phyloP scores from a whole-genome alignment of 2,113 vertebrate genomes.

The Sinocyclocheilus anshuiensis region DNA sequence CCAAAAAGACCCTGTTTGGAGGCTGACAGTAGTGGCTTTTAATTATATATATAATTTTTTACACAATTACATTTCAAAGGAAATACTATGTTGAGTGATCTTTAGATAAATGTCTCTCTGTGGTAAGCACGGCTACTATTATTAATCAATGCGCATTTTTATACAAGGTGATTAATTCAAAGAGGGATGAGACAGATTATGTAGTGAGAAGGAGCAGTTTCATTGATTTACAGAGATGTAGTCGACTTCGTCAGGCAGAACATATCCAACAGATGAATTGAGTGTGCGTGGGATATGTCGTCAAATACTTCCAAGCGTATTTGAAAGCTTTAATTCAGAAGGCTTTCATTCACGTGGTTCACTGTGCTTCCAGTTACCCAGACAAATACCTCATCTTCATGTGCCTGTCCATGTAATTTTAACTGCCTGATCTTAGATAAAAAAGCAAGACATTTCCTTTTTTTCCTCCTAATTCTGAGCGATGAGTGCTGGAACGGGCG shows the following conservation, averaged over 20 bases:
- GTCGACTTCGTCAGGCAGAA: conserved; percentile 18
- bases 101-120: not conserved
- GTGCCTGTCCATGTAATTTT: conserved; percentile 46
- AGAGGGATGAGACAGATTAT: conserved; percentile 15
- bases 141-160: not conserved
- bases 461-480: conserved; percentile 41
- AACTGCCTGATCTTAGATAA: conserved; percentile 50
- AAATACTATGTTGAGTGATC: not conserved
- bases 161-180: conserved; percentile 1
- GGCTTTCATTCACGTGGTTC: conserved; percentile 34
- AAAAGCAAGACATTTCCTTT: conserved; percentile 46
- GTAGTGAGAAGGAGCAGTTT: conserved; percentile 4
- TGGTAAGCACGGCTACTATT: not conserved
- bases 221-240: conserved; percentile 4
- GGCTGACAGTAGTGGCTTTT: not conserved
- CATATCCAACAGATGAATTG: conserved; percentile 32
- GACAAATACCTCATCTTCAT: conserved; percentile 51
- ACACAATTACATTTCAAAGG: not conserved
- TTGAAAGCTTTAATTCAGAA: conserved; percentile 44
- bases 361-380: conserved; percentile 28
- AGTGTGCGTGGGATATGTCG: conserved; percentile 43
- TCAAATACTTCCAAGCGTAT: conserved; percentile 31
- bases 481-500: conserved; percentile 37
- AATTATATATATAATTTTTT: not conserved
- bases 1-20: not conserved